These are phyloP conservation scores for Neomonachus schauinslandi DNA, from an alignment of 2,113 vertebrate genomes.

Conservation along the genomic window DNA sequence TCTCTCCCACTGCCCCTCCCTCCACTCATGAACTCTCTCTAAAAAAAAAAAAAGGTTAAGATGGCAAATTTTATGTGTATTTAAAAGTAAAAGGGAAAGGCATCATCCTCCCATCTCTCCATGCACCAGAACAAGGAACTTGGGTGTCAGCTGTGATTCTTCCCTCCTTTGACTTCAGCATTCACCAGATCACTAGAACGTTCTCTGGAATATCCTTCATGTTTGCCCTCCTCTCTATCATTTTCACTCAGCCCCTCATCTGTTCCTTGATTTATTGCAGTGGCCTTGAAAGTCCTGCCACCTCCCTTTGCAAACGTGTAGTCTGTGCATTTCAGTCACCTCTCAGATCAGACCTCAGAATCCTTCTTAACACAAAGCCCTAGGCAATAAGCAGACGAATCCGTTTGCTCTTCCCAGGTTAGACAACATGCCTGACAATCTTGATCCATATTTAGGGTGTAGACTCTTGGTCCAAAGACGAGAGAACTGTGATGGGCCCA, in stretches of 20 bases:
- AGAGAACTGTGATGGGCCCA: neutral
- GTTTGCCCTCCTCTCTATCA: neutral
- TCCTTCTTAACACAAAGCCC: neutral
- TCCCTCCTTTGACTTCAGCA: neutral
- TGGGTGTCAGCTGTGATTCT: no score
- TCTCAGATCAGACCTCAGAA: neutral
- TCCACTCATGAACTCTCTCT: neutral
- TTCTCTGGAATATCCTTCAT: neutral
- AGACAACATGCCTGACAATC: neutral
- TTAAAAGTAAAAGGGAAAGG: neutral
- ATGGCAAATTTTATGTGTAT: accelerated
- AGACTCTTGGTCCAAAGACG: neutral
- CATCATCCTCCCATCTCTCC: neutral
- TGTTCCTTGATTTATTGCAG: neutral
- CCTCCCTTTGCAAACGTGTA: neutral
- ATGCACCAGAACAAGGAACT: neutral
- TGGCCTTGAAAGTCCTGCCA: neutral
- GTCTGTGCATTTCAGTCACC: no score
- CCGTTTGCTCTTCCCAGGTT: neutral
- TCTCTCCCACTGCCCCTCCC: no score
- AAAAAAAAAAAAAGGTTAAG: neutral
- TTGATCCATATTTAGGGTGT: neutral
- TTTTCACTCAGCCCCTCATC: neutral
- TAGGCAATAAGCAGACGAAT: neutral
- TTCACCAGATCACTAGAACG: no score